Percentiles rank a stretch among this genome's conserved stretches.
phyloP scores from a whole-genome alignment of 2,797 vertebrate species.

The Crenichthys baileyi region DNA sequence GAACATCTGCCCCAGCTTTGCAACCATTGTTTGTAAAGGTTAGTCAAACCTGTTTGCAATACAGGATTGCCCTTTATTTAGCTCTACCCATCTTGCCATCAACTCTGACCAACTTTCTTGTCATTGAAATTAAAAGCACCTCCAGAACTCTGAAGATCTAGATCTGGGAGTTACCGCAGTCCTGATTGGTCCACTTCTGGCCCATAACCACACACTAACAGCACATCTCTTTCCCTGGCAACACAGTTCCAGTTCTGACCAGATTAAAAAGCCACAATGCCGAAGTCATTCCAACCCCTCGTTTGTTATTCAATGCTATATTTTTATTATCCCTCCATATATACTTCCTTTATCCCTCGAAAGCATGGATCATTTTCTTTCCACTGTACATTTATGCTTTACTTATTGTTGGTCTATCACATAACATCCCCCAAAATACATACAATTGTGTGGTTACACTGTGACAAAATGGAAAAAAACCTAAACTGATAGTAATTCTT shows the following conservation, averaged over 20 bases:
- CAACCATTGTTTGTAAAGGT: too few relatives aligned
- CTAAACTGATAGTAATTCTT: background rate
- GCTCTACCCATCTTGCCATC: too few relatives aligned
- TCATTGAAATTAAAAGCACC: too few relatives aligned
- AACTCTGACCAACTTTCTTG: too few relatives aligned
- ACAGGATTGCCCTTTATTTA: too few relatives aligned
- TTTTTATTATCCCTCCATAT: background rate
- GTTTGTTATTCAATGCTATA: background rate
- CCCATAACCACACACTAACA: background rate
- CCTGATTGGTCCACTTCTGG: background rate
- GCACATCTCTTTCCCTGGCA: background rate
- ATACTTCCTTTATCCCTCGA: background rate
- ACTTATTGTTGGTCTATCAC: background rate
- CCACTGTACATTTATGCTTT: background rate
- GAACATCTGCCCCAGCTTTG: too few relatives aligned
- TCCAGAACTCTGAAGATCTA: too few relatives aligned
- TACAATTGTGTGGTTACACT: background rate
- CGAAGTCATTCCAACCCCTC: background rate
- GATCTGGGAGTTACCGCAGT: too few relatives aligned
- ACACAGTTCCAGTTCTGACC: background rate
- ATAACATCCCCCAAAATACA: background rate
- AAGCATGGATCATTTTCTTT: background rate
- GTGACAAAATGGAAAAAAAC: background rate
- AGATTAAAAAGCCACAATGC: background rate
- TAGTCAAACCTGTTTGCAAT: too few relatives aligned